Conservation (phyloP, 1,140 invertebrate species). For the Leptoteleia sp. region DNA sequence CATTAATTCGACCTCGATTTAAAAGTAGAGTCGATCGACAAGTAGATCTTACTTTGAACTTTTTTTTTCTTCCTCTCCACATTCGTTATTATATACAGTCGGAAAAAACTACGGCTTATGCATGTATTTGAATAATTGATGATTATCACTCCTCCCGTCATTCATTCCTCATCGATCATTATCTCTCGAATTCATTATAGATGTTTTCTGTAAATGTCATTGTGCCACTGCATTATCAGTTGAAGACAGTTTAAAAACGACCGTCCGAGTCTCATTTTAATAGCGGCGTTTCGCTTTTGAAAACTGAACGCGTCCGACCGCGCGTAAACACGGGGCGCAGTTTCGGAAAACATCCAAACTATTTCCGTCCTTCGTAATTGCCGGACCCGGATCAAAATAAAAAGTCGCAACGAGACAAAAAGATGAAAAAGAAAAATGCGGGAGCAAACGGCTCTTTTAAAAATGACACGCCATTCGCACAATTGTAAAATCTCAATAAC, state of each 20-base stretch:
- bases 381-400: constrained; percentile 8
- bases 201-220: constrained; percentile 34
- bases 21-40: constrained; percentile 23
- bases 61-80: constrained; percentile 25
- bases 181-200: constrained; percentile 37
- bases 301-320: constrained; percentile 6
- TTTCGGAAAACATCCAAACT: constrained; percentile 40
- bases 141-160: constrained; percentile 26
- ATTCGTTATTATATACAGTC: constrained; percentile 39
- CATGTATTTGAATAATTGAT: constrained; percentile 41
- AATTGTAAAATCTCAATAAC: constrained; percentile 56
- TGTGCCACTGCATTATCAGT: constrained; percentile 31
- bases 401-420: background rate
- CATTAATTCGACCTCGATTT: constrained; percentile 24
- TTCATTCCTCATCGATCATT: constrained; percentile 41
- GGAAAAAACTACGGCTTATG: constrained; percentile 40
- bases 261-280: background rate
- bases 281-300: constrained; percentile 6
- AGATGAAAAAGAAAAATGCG: no score
- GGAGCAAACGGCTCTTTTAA: constrained; percentile 23
- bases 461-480: constrained; percentile 47
- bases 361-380: constrained; percentile 37
- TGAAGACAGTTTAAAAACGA: constrained; percentile 19
- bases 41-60: constrained; percentile 37
- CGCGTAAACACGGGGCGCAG: constrained; percentile 15